These are phyloP conservation scores for Rhimphoctona megacephalus DNA, from an alignment of 2,888 invertebrate genomes.

Conservation along the genomic window DNA sequence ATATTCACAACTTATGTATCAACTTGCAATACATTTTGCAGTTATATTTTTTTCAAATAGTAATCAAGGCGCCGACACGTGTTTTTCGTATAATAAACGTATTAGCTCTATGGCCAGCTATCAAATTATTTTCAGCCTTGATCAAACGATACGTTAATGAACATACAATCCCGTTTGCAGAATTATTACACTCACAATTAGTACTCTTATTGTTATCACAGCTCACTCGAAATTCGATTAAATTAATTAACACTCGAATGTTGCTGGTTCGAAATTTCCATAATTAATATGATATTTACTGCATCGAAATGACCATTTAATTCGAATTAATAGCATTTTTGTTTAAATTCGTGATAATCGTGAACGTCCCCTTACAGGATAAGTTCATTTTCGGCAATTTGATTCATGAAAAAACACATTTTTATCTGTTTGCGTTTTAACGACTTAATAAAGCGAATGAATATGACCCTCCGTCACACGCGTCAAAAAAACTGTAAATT, in stretches of 20 bases:
- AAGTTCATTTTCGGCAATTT: conserved; percentile 25
- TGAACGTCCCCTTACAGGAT: background rate
- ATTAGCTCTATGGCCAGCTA: background rate
- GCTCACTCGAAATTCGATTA: conserved; percentile 19
- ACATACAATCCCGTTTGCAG: conserved; percentile 20
- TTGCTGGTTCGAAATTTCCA: background rate
- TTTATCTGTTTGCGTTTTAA: conserved; percentile 69
- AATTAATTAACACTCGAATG: conserved; percentile 16
- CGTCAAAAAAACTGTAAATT: too few relatives aligned
- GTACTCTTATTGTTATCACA: conserved; percentile 8
- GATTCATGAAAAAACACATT: conserved; percentile 19
- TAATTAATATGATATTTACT: conserved; percentile 37
- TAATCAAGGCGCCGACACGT: background rate
- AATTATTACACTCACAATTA: conserved; percentile 25
- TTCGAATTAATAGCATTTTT: conserved; percentile 33
- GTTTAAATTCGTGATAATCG: conserved; percentile 4
- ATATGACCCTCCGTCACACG: too few relatives aligned
- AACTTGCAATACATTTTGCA: background rate
- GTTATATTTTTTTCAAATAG: background rate
- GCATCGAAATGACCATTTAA: background rate
- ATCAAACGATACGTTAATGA: conserved; percentile 51
- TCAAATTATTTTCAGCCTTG: conserved; percentile 24
- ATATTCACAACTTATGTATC: background rate
- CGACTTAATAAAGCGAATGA: conserved; percentile 75
- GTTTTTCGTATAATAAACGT: background rate